phyloP scores from a whole-genome alignment of 2,797 vertebrate species.

The Enteromius mattozi region DNA sequence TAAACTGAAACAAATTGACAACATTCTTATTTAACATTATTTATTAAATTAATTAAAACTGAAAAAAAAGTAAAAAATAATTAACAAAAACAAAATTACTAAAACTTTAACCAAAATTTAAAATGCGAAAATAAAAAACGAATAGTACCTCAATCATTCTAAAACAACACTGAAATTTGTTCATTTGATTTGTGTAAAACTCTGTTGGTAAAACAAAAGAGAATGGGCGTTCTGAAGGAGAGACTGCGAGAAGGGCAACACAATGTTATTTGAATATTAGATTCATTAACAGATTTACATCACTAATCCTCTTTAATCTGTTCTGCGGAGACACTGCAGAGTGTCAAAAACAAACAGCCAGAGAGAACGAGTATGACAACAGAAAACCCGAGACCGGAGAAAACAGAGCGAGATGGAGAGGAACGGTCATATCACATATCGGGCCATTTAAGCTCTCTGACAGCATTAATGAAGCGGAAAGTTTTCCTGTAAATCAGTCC shows the following conservation, averaged over 20 bases:
- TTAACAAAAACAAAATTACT: not conserved
- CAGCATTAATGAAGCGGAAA: conserved; percentile 56
- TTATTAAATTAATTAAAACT: not conserved
- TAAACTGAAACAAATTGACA: not conserved
- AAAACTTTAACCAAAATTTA: not conserved
- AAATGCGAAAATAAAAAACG: not conserved
- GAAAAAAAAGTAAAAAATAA: no score
- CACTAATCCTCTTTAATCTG: conserved; percentile 60
- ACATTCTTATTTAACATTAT: not conserved
- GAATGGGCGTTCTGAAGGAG: not conserved
- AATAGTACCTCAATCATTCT: not conserved
- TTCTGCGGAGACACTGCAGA: conserved; percentile 28
- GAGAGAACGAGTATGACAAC: conserved; percentile 7
- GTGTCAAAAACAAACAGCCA: conserved; percentile 53
- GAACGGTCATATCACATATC: conserved; percentile 45
- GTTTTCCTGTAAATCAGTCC: conserved; percentile 58
- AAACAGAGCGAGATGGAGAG: conserved; percentile 31
- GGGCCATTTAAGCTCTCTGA: conserved; percentile 48
- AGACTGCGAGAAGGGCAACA: conserved; percentile 9
- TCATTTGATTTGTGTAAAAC: not conserved
- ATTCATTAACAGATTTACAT: conserved; percentile 59
- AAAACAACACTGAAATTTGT: not conserved
- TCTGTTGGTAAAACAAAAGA: not conserved
- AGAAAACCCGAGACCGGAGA: conserved; percentile 27
- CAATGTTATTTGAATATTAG: conserved; percentile 49